Percentiles rank a stretch among this genome's conserved stretches.
Evolutionary conservation across 2,113 vertebrate genomes (phyloP).

Genomic region (Nothobranchius furzeri): DNA sequence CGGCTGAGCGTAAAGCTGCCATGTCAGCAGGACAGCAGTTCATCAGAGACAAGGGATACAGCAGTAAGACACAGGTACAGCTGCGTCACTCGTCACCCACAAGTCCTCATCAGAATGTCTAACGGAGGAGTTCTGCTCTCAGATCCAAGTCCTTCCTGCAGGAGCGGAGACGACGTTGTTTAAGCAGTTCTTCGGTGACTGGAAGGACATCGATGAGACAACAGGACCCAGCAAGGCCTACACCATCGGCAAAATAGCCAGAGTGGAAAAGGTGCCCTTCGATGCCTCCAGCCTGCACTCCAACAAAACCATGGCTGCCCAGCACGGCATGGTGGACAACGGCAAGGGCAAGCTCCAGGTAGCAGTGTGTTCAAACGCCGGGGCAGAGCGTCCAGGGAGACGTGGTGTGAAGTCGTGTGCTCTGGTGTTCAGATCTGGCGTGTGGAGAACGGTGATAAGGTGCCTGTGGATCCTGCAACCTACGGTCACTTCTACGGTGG

Average conservation of each 20-base stretch:
- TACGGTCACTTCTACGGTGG: constrained; percentile 82
- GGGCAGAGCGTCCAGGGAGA: no score
- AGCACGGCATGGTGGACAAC: constrained; percentile 83
- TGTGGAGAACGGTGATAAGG: constrained; percentile 66
- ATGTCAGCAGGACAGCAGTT: constrained; percentile 78
- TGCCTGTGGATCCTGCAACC: constrained; percentile 66
- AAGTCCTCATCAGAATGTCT: not conserved
- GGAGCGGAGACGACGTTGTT: constrained; percentile 79
- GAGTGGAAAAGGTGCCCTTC: constrained; percentile 77
- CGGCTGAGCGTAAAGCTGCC: constrained; percentile 75
- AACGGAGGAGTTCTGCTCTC: not conserved
- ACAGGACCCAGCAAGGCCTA: constrained; percentile 75
- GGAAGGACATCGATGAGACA: constrained; percentile 79
- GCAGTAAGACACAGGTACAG: constrained; percentile 72
- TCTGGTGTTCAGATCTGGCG: constrained; percentile 78
- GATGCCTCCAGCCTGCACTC: constrained; percentile 77
- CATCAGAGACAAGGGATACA: constrained; percentile 78
- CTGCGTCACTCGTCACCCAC: not conserved
- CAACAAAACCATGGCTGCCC: constrained; percentile 80
- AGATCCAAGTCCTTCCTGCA: constrained; percentile 81
- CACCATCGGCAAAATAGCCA: constrained; percentile 74
- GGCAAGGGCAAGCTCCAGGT: constrained; percentile 81
- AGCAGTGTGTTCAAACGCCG: not conserved
- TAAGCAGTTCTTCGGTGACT: constrained; percentile 83
- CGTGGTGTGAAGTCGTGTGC: not conserved